Percentiles rank a stretch among this genome's conserved stretches.
These are phyloP conservation scores for Polyodon spathula DNA, from an alignment of 2,113 vertebrate genomes.

Conservation along the genomic window DNA sequence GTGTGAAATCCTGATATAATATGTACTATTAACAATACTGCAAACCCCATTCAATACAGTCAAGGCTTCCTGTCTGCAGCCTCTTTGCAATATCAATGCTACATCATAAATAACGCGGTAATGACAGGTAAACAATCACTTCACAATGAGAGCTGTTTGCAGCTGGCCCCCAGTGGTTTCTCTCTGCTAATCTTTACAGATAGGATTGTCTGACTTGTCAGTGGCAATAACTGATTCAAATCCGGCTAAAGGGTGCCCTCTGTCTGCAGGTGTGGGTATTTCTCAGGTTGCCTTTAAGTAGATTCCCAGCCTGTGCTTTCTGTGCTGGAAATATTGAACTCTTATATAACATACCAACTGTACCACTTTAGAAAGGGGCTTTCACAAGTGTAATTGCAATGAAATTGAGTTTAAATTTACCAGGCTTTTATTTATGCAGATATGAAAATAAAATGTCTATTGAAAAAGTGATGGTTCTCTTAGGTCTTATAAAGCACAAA, in stretches of 20 bases:
- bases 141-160: neutral
- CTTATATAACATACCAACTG: too few relatives aligned
- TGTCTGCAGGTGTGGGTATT: slow-evolving; percentile 21
- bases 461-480: too few relatives aligned
- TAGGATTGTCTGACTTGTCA: too few relatives aligned
- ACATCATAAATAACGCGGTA: slow-evolving; percentile 9
- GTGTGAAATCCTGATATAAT: slow-evolving; percentile 40
- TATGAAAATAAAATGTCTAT: too few relatives aligned
- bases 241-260: slow-evolving; percentile 28
- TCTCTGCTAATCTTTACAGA: slow-evolving; percentile 15
- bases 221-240: slow-evolving; percentile 1
- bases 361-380: too few relatives aligned
- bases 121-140: neutral
- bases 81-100: neutral
- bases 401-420: too few relatives aligned
- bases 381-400: too few relatives aligned
- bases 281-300: neutral
- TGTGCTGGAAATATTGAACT: too few relatives aligned
- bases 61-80: neutral
- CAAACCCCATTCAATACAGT: slow-evolving; percentile 21
- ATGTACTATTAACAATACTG: slow-evolving; percentile 34
- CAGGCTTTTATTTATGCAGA: too few relatives aligned
- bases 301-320: too few relatives aligned
- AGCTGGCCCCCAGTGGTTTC: slow-evolving; percentile 1
- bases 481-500: too few relatives aligned